Evolutionary conservation across 2,113 vertebrate genomes (phyloP).

Genomic region (Oxyura jamaicensis): DNA sequence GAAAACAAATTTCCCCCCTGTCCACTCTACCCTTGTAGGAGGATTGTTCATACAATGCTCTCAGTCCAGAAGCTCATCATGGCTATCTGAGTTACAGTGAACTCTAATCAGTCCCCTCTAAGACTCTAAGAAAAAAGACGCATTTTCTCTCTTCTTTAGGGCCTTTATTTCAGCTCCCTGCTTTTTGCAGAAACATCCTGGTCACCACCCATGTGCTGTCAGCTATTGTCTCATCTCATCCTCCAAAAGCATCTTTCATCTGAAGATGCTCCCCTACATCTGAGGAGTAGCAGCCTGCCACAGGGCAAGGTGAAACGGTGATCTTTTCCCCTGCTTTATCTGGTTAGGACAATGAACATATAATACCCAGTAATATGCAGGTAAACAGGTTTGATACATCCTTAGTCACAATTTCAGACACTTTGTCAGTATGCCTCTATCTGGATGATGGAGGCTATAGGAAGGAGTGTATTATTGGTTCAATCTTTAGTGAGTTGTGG

Average conservation of each 20-base stretch:
- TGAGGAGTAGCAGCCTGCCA: neutral
- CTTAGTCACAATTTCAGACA: neutral
- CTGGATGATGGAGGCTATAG: neutral
- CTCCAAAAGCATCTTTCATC: neutral
- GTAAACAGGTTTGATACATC: neutral
- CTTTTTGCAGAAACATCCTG: accelerated
- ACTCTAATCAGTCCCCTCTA: neutral
- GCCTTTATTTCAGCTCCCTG: neutral
- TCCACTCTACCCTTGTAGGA: neutral
- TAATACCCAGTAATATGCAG: neutral
- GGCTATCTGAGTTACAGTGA: neutral
- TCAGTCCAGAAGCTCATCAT: neutral
- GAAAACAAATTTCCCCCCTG: neutral
- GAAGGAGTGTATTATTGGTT: neutral
- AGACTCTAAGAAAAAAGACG: neutral
- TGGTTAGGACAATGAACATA: neutral
- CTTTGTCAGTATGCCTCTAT: accelerated
- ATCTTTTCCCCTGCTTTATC: neutral
- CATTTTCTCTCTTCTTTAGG: neutral
- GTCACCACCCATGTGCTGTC: accelerated
- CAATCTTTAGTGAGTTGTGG: neutral
- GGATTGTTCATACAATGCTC: neutral
- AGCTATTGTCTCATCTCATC: neutral
- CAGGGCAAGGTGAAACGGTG: neutral
- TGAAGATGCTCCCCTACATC: neutral